Base-by-base conservation (phyloP, 92 coral and sea anemone species). In the Anthopleura xanthogrammica region DNA sequence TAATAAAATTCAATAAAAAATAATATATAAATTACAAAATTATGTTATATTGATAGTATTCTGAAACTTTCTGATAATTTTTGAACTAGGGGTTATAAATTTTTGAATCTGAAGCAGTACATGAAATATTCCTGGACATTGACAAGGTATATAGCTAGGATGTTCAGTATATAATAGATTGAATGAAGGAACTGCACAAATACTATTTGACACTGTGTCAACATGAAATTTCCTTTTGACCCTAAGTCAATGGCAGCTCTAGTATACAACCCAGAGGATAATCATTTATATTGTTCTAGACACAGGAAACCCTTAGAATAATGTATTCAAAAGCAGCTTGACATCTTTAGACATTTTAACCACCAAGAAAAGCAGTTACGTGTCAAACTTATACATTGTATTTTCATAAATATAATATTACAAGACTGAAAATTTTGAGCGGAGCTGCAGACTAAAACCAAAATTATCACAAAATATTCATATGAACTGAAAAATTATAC, bases 321-420 rank as follows among this genome's bases (percentile, higher is more conserved):
- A 79, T 79, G 72, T 79, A 79, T 79, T 56, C 82, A 79, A 19
- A 16, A 56, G 6, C 22, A 58, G 72, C 60, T 77, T 50, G 65
- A 50, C 74, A 68, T 8, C 41, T 68, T 68, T 13, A 68, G 16
- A 68, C 70, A 19, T 11, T 36, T 29, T 36, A 9, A 68, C 74
- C 42, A 68, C 74, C 43, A 68, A 68, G 42, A 23, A 20, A 62
- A 62, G 70, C 17, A 68, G 41, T 68, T 68, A 12, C 7, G 5
- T 68, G 74, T 23, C 41, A 68, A 68, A 68, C 22, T 29, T 29
- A 20, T 10, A 7, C 36, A 29, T 29, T 29, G 36, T 29, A 29
- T 29, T 64, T 64, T n/a, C 22, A 64, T 10, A 64, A 22, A 2
- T 1, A 3, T 19, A 64, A 11, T 7, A 64, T 64, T 64, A 64